Conservation (phyloP, 2,888 invertebrate genomes). For the Smittia aterrima region DNA sequence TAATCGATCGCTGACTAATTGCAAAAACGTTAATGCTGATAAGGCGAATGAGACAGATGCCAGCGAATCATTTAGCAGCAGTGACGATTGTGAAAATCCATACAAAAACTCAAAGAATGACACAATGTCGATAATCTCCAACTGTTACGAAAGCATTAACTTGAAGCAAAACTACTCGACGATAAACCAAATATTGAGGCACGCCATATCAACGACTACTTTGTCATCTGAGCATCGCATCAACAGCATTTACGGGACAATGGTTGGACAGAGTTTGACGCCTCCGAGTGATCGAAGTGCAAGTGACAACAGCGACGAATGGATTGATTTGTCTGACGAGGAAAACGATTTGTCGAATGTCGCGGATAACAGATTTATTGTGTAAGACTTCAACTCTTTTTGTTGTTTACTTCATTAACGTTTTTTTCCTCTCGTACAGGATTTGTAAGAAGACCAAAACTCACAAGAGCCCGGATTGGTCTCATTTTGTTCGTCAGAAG, state of each 20-base stretch:
- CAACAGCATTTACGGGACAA: conserved; percentile 53
- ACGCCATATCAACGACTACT: conserved; percentile 52
- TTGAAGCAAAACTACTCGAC: conserved; percentile 43
- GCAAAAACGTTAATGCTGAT: conserved; percentile 59
- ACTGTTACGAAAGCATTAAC: conserved; percentile 53
- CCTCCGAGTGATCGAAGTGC: conserved; percentile 42
- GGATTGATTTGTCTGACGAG: conserved; percentile 52
- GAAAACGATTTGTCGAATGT: conserved; percentile 42
- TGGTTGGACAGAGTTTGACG: conserved; percentile 45
- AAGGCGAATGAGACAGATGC: background rate
- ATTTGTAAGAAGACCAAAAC: conserved; percentile 52
- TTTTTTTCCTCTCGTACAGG: conserved; percentile 45
- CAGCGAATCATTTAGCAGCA: conserved; percentile 13
- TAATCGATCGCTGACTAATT: conserved; percentile 57
- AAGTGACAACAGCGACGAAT: conserved; percentile 52
- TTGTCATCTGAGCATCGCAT: conserved; percentile 53
- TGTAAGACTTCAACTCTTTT: conserved; percentile 54
- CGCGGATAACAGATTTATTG: conserved; percentile 48
- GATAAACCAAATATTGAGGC: conserved; percentile 45
- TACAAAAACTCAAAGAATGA: conserved; percentile 45
- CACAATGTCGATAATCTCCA: conserved; percentile 50
- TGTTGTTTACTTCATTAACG: background rate
- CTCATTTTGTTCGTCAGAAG: conserved; percentile 51
- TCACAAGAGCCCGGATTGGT: conserved; percentile 54
- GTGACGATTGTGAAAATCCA: conserved; percentile 48